Base-by-base conservation (phyloP, 2,888 invertebrate genomes). In the Habroteleia sp. region DNA sequence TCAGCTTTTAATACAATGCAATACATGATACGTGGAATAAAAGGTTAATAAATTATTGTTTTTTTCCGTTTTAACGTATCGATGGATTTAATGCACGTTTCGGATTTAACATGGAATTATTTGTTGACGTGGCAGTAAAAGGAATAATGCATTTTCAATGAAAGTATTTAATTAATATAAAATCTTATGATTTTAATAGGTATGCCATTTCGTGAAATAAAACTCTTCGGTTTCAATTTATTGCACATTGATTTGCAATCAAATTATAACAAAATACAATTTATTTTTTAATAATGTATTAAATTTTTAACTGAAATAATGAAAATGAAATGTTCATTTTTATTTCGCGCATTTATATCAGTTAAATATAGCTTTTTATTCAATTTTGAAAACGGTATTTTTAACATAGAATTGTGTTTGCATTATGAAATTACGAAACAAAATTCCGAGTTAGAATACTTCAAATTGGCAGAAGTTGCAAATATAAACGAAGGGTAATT, bases 31-130 rank as follows among this genome's bases (percentile, higher is more conserved):
- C 16, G 14, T n/a, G 14, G 35, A 35, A 35, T 23, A 23, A 35
- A 35, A 50, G 20, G 11, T 33, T 52, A 25, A 52, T 52, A 52
- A 25, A 52, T 52, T 52, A 52, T 35, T 52, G 14, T 17, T 52
- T 25, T 35, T 50, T 31, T 48, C 10, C 16, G 20, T 16, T 50
- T 50, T 50, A 33, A 35, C 35, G 20, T 35, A 23, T 13, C 31
- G 20, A 50, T 31, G 17, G 35, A 25, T 20, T 35, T 50, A 17
- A 50, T 23, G 14, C 14, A 23, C 8, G 23, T n/a, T 27, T 7
- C 16, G 4, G 29, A 17, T 54, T 54, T 54, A 0, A 16, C 11
- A 37, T 39, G 20, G 3, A 54, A 41, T 54, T 41, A 41, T 13
- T 41, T 54, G 25, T 29, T 41, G 29, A 25, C 25, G 54, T 10